Base-by-base conservation (phyloP, 2,797 vertebrate species). In the Enoplosus armatus region DNA sequence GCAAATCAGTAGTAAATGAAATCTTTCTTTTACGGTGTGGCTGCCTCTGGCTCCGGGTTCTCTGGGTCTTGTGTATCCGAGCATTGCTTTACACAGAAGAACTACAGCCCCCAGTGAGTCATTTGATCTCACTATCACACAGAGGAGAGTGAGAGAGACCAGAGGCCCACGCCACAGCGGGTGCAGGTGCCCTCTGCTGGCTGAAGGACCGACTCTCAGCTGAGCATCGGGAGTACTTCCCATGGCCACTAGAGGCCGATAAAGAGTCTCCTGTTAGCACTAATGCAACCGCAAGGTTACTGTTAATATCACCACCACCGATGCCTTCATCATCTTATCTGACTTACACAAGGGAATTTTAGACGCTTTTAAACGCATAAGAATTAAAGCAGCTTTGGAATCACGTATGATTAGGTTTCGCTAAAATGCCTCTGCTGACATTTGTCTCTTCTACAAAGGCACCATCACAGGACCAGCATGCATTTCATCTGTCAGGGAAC, bases 231-330 rank as follows among this genome's bases (percentile, higher is more conserved):
- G 14, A 0, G 12, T 58, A 8, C 22, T 43, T 48, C 4, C 1
- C 1, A 8, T 22, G 50, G 35, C 82, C 92, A 59, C 66, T 39
- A 79, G 89, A 87, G 67, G 85, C 0, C 39, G 16, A 54, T 58
- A 76, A 43, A 66, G 60, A 67, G 43, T n/a, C n/a, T n/a, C n/a
- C 11, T 39, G 37, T 39, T n/a, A 12, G 1, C 20, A 16, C 2
- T 11, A 5, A 12, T 55, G 9, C 14, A 8, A 16, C 43, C 39
- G 14, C 6, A 31, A 39, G 45, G 7, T 31, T 45, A 20, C 9
- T 43, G 16, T 39, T 15, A 24, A n/a, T 12, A 15, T 58, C 3
- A 60, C 1, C 8, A n/a, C 60, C 24, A 54, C 2, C 3, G 15
- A 11, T 26, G 6, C 6, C 29, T 50, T 29, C 33, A 16, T 39